phyloP scores from a whole-genome alignment of 2,113 vertebrate species.

The Eleginops maclovinus region DNA sequence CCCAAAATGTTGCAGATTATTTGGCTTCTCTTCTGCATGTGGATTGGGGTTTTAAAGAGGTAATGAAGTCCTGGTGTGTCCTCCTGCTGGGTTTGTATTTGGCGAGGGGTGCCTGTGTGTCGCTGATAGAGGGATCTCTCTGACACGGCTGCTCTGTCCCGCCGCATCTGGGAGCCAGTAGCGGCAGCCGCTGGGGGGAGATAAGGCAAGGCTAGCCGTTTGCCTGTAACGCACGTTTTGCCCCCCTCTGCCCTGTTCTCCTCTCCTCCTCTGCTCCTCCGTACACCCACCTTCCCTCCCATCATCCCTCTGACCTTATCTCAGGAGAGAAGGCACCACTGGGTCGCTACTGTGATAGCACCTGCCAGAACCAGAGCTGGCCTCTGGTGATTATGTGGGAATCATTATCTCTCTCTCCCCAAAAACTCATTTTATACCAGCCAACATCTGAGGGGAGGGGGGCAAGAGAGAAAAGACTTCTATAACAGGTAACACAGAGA shows the following conservation, averaged over 20 bases:
- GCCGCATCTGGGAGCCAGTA: slow-evolving; percentile 80
- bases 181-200: slow-evolving; percentile 86
- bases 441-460: slow-evolving; percentile 73
- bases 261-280: slow-evolving; percentile 53
- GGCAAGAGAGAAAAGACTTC: slow-evolving; percentile 64
- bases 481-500: slow-evolving; percentile 67
- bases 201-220: slow-evolving; percentile 85
- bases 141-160: slow-evolving; percentile 82
- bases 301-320: slow-evolving; percentile 84
- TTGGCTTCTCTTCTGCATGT: slow-evolving; percentile 67
- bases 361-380: slow-evolving; percentile 79
- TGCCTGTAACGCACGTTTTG: slow-evolving; percentile 71
- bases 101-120: slow-evolving; percentile 84
- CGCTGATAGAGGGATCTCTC: slow-evolving; percentile 90
- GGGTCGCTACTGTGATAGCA: slow-evolving; percentile 85
- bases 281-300: slow-evolving; percentile 60
- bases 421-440: slow-evolving; percentile 84
- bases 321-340: slow-evolving; percentile 86
- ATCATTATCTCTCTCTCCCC: slow-evolving; percentile 81
- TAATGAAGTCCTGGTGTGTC: slow-evolving; percentile 89
- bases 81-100: slow-evolving; percentile 85
- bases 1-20: slow-evolving; percentile 67
- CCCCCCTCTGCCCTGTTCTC: slow-evolving; percentile 61
- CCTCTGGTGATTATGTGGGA: slow-evolving; percentile 82
- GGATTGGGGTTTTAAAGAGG: slow-evolving; percentile 84